Conservation (phyloP, 2,797 vertebrate genomes). For the Potorous gilbertii region DNA sequence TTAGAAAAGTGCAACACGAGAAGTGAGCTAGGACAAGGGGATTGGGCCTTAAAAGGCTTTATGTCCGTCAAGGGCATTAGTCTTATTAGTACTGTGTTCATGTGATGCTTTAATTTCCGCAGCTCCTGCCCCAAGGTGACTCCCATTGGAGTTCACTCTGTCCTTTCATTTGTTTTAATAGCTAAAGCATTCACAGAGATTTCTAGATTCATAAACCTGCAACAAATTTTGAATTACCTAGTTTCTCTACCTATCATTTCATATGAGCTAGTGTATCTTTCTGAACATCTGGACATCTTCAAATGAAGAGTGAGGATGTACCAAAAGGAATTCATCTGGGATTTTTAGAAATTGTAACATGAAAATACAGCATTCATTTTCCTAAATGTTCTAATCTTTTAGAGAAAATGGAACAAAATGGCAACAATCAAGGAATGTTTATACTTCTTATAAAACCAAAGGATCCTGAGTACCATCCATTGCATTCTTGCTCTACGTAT, state of each 20-base stretch:
- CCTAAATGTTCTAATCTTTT: not conserved
- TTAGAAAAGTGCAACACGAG: not conserved
- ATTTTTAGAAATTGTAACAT: not conserved
- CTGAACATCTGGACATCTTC: not conserved
- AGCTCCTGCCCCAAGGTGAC: not conserved
- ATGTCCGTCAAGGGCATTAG: not conserved
- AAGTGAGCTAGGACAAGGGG: not conserved
- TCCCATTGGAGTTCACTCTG: not conserved
- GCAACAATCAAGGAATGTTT: not conserved
- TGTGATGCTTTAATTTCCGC: not conserved
- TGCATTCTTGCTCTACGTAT: not conserved
- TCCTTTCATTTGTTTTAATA: not conserved
- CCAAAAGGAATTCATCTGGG: not conserved
- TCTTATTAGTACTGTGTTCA: not conserved
- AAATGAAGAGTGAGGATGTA: not conserved
- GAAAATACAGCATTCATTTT: not conserved
- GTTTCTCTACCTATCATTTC: not conserved
- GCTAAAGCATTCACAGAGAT: not conserved
- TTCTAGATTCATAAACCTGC: not conserved
- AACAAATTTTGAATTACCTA: not conserved
- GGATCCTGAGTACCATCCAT: not conserved
- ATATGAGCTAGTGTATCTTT: not conserved
- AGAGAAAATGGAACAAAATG: not conserved
- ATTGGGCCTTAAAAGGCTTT: not conserved
- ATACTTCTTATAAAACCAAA: not conserved